Base-by-base conservation (phyloP, 2,113 vertebrate species). In the Ciconia boyciana region DNA sequence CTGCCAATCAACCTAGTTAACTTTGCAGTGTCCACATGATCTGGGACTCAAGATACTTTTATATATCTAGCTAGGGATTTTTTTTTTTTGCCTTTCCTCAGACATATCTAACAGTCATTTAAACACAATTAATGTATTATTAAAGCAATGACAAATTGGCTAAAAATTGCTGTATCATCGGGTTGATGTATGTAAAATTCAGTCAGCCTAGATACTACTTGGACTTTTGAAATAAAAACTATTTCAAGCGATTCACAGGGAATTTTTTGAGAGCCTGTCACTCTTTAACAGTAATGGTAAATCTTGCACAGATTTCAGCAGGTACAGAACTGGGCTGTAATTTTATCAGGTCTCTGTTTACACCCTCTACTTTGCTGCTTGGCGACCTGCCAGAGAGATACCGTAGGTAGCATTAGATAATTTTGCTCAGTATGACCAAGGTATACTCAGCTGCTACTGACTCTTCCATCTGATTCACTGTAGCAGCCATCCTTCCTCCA, bases 1-100 rank as follows among this genome's bases (percentile, higher is more conserved):
- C 92, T 96, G 96, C 96, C 95, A 95, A 87, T 97, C 95, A 97
- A 51, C 85, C 85, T 62, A 54, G 79, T 94, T 94, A 90, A 87
- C 87, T 94, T 72, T 14, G 43, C 84, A 62, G 32, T 17, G 25
- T 66, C 80, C 72, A 52, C 76, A 75, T 68, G 87, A 94, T 70
- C 66, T 74, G 29, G 32, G 49, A 65, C 71, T 93, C 68, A n/a
- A 48, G 70, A 80, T 77, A 70, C 57, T 46, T 68, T 39, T 57
- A n/a, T 69, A 49, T 36, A 46, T 75, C 43, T 31, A 90, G 66
- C 78, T 48, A 55, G 29, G 14, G 34, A n/a, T 25, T 8, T 64
- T 13, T 11, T 54, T n/a, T 31, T 24, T 44, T 10, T 20, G 2
- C 11, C 5, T 62, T 51, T 43, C 83, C 76, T 87, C 29, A 57